phyloP scores from a whole-genome alignment of 37 sponge, comb jelly and placozoan genomes.

The Eunapius fragilis region DNA sequence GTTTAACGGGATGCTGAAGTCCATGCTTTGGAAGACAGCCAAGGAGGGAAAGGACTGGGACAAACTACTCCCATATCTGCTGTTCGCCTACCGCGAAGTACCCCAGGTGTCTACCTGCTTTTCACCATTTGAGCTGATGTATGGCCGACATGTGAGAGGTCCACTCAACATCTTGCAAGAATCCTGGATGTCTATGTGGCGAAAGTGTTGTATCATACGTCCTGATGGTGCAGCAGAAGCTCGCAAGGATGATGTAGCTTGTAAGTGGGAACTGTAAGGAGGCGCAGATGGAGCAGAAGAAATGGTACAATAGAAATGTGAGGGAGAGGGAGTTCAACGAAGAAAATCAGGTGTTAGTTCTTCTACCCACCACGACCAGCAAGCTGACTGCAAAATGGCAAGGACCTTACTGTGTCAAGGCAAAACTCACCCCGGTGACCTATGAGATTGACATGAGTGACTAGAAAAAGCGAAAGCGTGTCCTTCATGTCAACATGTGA shows the following conservation, averaged over 20 bases:
- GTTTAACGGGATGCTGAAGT: conserved; percentile 37
- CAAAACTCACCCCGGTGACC: conserved; percentile 1
- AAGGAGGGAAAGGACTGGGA: too few species aligned
- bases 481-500: conserved; percentile 46
- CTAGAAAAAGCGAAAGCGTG: conserved; percentile 10
- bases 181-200: conserved; percentile 3
- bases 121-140: conserved; percentile 43
- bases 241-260: conserved; percentile 9
- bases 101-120: conserved; percentile 35
- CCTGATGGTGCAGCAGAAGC: neutral
- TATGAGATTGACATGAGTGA: conserved; percentile 31
- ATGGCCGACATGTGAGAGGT: too few species aligned
- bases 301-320: conserved; percentile 38
- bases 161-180: conserved; percentile 23
- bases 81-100: conserved; percentile 39
- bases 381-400: too few species aligned
- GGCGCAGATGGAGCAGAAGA: conserved; percentile 28
- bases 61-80: conserved; percentile 18
- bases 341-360: too few species aligned
- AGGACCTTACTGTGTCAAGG: conserved; percentile 24
- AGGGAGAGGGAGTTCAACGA: too few species aligned
- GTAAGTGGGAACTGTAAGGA: conserved; percentile 13
- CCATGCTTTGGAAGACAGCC: neutral
- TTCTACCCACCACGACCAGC: too few species aligned
- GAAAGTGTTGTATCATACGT: conserved; percentile 38